These are phyloP conservation scores for Brenthis hecate DNA, from an alignment of 2,888 invertebrate genomes.

Conservation along the genomic window DNA sequence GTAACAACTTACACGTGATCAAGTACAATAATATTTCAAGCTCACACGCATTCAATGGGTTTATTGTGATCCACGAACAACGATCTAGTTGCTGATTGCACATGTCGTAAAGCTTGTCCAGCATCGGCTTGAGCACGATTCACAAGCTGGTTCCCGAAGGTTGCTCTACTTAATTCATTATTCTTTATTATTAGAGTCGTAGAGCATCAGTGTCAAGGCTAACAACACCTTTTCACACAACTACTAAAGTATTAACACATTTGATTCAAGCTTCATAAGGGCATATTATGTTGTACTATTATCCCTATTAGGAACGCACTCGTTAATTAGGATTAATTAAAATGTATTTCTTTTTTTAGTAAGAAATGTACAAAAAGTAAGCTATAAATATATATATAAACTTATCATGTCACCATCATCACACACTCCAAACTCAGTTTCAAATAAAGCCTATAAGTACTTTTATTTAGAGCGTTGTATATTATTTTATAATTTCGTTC, in stretches of 20 bases:
- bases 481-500: not conserved
- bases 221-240: slow-evolving; percentile 59
- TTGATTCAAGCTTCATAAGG: slow-evolving; percentile 11
- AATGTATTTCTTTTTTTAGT: slow-evolving; percentile 17
- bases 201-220: slow-evolving; percentile 76
- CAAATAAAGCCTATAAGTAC: no score
- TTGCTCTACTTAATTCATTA: slow-evolving; percentile 52
- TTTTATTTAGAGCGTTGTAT: not conserved
- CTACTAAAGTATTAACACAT: slow-evolving; percentile 16
- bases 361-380: no score
- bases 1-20: not conserved
- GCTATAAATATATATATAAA: no score
- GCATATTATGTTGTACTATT: slow-evolving; percentile 8
- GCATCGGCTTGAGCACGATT: slow-evolving; percentile 9
- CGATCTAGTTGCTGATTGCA: slow-evolving; percentile 25
- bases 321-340: slow-evolving; percentile 39
- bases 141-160: slow-evolving; percentile 22
- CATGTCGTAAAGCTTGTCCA: slow-evolving; percentile 19
- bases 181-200: slow-evolving; percentile 44
- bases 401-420: no score
- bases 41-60: slow-evolving; percentile 10
- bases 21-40: slow-evolving; percentile 8
- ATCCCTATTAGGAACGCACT: slow-evolving; percentile 11
- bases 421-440: no score
- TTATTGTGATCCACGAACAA: slow-evolving; percentile 14